Conservation (phyloP, 2,797 vertebrate genomes). For the Lepilemur ruficaudatus region DNA sequence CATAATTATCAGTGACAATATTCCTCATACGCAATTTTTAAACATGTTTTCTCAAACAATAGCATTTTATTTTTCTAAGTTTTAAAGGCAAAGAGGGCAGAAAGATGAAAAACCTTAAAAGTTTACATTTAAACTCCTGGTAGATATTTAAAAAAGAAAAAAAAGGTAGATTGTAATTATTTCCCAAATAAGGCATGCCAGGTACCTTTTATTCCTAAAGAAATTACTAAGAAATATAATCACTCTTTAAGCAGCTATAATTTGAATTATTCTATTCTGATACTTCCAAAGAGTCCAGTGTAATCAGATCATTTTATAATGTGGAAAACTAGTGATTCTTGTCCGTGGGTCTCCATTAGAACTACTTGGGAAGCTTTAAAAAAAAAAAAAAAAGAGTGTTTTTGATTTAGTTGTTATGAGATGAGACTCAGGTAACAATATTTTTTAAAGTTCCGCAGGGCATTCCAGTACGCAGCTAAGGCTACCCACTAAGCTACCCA, state of each 20-base stretch:
- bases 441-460: not conserved
- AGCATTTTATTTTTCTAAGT: not conserved
- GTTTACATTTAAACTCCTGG: not conserved
- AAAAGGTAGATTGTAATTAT: not conserved
- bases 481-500: not conserved
- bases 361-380: not conserved
- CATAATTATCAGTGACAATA: not conserved
- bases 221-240: not conserved
- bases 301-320: not conserved
- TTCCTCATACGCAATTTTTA: constrained; percentile 43
- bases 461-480: not conserved
- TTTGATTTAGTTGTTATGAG: not conserved
- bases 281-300: not conserved
- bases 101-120: not conserved
- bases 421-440: not conserved
- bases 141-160: not conserved
- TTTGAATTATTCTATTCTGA: not conserved
- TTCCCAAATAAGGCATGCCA: constrained; percentile 49
- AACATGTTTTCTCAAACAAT: constrained; percentile 51
- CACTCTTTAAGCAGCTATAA: not conserved
- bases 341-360: not conserved
- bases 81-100: constrained; percentile 47
- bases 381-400: not conserved
- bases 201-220: constrained; percentile 9
- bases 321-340: not conserved